Conservation (phyloP, 1,140 invertebrate species). For the Trichonephila inaurata region DNA sequence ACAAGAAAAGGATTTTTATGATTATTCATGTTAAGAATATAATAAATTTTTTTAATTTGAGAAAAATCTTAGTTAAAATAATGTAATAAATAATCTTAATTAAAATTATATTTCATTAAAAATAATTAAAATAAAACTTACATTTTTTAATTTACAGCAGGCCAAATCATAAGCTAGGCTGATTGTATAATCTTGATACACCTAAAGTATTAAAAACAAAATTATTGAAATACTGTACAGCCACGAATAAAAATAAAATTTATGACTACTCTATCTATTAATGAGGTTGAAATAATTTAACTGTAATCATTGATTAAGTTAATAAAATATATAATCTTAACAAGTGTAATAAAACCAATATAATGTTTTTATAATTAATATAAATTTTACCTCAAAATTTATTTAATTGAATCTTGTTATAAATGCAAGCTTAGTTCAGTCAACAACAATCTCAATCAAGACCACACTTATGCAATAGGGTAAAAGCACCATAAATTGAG, state of each 20-base stretch:
- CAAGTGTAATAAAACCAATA: not conserved
- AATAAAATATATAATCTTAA: not conserved
- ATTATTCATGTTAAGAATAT: too few species aligned
- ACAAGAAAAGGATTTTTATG: too few species aligned
- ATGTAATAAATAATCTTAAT: too few species aligned
- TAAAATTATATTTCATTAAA: too few species aligned
- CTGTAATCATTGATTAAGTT: not conserved
- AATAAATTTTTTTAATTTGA: too few species aligned
- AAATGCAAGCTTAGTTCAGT: conserved; percentile 99
- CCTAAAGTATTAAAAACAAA: conserved; percentile 80
- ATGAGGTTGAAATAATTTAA: not conserved
- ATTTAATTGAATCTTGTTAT: conserved; percentile 98
- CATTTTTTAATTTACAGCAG: conserved; percentile 91
- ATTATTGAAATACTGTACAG: not conserved
- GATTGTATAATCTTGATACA: conserved; percentile 95
- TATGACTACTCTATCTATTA: not conserved
- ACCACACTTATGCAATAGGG: conserved; percentile 92
- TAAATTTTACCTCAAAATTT: conserved; percentile 85
- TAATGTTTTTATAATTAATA: not conserved
- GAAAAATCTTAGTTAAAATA: too few species aligned
- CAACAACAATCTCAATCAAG: conserved; percentile 94
- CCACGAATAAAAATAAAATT: not conserved
- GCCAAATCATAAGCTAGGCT: conserved; percentile 96
- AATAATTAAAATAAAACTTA: conserved; percentile 79
- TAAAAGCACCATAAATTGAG: conserved; percentile 90